Percentiles rank a stretch among this genome's conserved stretches.
Conservation (phyloP, 92 coral and sea anemone genomes). For the Meandrina meandrites region DNA sequence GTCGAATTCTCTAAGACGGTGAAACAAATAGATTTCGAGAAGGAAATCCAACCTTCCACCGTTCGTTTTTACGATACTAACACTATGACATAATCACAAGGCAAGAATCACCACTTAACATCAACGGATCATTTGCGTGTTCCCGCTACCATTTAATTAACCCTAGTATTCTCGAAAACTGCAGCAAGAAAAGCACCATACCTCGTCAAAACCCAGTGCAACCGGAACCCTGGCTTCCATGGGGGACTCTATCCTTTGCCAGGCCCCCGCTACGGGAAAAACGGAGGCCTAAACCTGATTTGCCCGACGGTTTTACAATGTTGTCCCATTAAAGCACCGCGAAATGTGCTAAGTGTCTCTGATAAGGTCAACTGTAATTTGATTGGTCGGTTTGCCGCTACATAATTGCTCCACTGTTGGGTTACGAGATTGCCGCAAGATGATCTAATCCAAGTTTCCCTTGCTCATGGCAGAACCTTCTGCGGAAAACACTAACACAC, state of each 20-base stretch:
- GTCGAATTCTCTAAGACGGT: background rate
- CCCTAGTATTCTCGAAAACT: background rate
- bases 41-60: background rate
- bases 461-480: background rate
- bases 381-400: conserved; percentile 56
- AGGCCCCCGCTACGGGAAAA: conserved; percentile 36
- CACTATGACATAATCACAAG: background rate
- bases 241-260: conserved; percentile 6
- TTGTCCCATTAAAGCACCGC: conserved; percentile 31
- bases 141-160: background rate
- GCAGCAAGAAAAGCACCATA: conserved; percentile 15
- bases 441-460: conserved; percentile 31
- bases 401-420: conserved; percentile 28
- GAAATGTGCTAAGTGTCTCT: conserved; percentile 44
- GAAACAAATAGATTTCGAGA: background rate
- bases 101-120: background rate
- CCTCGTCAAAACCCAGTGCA: conserved; percentile 59
- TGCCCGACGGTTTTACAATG: conserved; percentile 16
- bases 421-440: conserved; percentile 51
- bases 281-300: conserved; percentile 39
- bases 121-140: background rate
- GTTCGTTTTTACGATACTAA: background rate
- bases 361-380: conserved; percentile 59
- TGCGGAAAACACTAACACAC: background rate
- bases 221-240: conserved; percentile 65